These are phyloP conservation scores for Torymus auratus DNA, from an alignment of 2,888 invertebrate species.

Conservation along the genomic window DNA sequence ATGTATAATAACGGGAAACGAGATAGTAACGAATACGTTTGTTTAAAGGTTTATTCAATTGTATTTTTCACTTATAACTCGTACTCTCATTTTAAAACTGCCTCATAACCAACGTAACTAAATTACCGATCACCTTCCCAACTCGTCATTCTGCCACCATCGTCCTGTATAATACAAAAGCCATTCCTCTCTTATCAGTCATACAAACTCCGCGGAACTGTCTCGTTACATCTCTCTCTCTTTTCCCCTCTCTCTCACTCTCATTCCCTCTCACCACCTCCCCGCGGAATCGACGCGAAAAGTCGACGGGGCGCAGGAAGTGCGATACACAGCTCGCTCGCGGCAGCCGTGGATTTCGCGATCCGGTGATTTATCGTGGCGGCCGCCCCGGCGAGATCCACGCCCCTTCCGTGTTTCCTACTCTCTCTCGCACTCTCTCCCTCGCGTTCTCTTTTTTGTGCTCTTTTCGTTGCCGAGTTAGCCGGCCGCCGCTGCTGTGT, in stretches of 20 bases:
- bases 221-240: constrained; percentile 13
- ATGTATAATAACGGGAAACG: no score
- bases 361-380: constrained; percentile 49
- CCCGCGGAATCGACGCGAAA: not conserved
- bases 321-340: constrained; percentile 33
- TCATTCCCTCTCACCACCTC: not conserved
- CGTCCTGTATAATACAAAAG: no score
- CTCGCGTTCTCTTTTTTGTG: constrained; percentile 16
- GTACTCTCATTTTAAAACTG: no score
- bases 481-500: not conserved
- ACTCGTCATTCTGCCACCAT: no score
- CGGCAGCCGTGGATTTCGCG: constrained; percentile 41
- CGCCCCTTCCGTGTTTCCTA: constrained; percentile 56
- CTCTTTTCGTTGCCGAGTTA: constrained; percentile 8
- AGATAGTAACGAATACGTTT: no score
- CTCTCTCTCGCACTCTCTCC: constrained; percentile 10
- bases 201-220: constrained; percentile 13
- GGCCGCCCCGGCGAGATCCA: constrained; percentile 22
- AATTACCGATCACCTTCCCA: no score
- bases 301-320: constrained; percentile 34
- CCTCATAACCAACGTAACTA: no score
- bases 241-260: not conserved
- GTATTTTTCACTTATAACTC: no score
- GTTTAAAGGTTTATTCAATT: no score
- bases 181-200: not conserved